phyloP scores from a whole-genome alignment of 1,140 invertebrate genomes.

The Papilio machaon region DNA sequence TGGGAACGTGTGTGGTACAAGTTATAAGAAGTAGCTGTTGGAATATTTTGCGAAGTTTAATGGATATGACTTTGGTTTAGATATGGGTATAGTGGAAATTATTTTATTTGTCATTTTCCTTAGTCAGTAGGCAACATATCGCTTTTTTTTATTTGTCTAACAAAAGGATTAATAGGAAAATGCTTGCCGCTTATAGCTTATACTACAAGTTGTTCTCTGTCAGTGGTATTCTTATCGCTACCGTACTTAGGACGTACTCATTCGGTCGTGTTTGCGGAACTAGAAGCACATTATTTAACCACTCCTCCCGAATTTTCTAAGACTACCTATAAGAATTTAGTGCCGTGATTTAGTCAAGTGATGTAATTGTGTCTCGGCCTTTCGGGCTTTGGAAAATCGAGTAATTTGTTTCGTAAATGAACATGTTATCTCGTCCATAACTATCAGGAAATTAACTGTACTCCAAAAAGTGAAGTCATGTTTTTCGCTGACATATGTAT shows the following conservation, averaged over 20 bases:
- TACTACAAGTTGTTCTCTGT: neutral
- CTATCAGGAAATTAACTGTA: no score
- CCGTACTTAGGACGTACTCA: constrained; percentile 23
- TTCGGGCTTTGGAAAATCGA: neutral
- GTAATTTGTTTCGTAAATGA: neutral
- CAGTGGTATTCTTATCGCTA: constrained; percentile 1
- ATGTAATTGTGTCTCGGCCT: neutral
- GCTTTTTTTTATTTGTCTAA: neutral
- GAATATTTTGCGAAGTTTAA: neutral
- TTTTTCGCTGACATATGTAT: no score
- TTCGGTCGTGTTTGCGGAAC: neutral
- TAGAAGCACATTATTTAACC: constrained; percentile 17
- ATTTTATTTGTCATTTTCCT: no score
- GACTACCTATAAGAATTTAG: constrained; percentile 7
- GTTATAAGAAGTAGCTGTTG: neutral
- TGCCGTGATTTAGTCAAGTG: neutral
- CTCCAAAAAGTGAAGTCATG: no score
- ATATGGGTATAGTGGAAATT: no score
- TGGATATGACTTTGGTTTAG: no score
- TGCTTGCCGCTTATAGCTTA: neutral
- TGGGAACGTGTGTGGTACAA: neutral
- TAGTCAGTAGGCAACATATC: neutral
- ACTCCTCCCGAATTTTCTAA: constrained; percentile 22
- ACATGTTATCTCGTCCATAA: no score
- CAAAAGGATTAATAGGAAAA: neutral